A percentile compares a stretch with the other conserved stretches of the same genome.
Evolutionary conservation across 2,113 vertebrate genomes (phyloP).

Genomic region (Phylloscopus trochiloides): DNA sequence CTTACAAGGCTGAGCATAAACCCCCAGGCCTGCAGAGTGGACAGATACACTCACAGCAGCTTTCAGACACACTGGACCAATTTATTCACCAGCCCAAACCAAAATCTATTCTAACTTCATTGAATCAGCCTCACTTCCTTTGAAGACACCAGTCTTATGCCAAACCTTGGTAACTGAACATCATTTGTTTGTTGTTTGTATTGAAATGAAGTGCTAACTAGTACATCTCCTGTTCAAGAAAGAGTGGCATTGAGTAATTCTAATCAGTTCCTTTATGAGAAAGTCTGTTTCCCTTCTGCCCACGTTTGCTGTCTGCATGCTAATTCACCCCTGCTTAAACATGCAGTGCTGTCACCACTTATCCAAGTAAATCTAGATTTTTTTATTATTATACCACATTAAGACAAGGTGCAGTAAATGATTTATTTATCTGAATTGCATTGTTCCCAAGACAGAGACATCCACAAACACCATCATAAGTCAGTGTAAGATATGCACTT

Average conservation of each 20-base stretch:
- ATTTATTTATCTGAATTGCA: not conserved
- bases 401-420: not conserved
- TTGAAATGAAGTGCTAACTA: slow-evolving; percentile 47
- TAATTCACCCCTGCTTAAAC: slow-evolving; percentile 44
- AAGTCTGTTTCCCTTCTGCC: slow-evolving; percentile 57
- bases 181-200: slow-evolving; percentile 20
- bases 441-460: not conserved
- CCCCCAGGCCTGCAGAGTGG: not conserved
- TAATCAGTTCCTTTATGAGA: slow-evolving; percentile 37
- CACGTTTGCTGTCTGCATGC: slow-evolving; percentile 47
- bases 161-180: slow-evolving; percentile 10
- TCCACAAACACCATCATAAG: not conserved
- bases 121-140: not conserved
- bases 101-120: not conserved
- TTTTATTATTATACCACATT: not conserved
- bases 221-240: slow-evolving; percentile 41
- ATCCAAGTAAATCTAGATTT: not conserved
- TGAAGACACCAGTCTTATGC: not conserved
- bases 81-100: not conserved
- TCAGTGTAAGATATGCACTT: not conserved
- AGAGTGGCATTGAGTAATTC: slow-evolving; percentile 21
- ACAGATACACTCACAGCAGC: not conserved
- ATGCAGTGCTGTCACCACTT: not conserved
- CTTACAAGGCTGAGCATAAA: not conserved
- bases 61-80: not conserved